Conservation (phyloP, 2,888 invertebrate genomes). For the Cephus spinipes region DNA sequence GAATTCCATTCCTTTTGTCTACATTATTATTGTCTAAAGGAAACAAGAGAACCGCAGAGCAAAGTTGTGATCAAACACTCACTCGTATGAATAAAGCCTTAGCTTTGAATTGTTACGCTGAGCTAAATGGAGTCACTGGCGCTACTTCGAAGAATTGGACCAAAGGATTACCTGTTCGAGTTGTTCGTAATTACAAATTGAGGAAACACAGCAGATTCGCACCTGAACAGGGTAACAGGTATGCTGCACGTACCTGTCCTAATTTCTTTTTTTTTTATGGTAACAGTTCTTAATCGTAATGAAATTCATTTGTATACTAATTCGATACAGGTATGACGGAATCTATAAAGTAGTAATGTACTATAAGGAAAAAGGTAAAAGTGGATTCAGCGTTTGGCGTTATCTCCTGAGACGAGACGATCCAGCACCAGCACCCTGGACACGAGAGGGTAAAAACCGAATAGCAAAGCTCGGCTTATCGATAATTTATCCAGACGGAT, state of each 20-base stretch:
- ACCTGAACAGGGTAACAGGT: conserved; percentile 79
- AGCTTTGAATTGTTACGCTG: conserved; percentile 82
- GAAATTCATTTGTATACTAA: neutral
- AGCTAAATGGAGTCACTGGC: conserved; percentile 73
- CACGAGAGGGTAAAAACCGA: conserved; percentile 73
- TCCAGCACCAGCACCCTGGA: conserved; percentile 84
- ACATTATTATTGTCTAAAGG: conserved; percentile 53
- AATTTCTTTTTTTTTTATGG: neutral
- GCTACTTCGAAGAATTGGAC: conserved; percentile 80
- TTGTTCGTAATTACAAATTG: conserved; percentile 81
- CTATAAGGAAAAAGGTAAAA: conserved; percentile 81
- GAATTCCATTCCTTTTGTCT: neutral
- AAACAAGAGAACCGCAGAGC: conserved; percentile 83
- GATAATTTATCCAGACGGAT: conserved; percentile 76
- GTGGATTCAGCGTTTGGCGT: conserved; percentile 85
- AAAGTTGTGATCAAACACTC: conserved; percentile 83
- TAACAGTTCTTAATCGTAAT: neutral
- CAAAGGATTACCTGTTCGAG: conserved; percentile 81
- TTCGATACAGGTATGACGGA: conserved; percentile 78
- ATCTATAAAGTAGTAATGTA: conserved; percentile 89
- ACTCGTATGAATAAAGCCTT: conserved; percentile 83
- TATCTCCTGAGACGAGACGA: conserved; percentile 83
- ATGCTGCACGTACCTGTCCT: conserved; percentile 1
- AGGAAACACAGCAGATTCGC: conserved; percentile 82
- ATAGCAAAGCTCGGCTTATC: conserved; percentile 48